Conservation (phyloP, 2,888 invertebrate species). For the Minunthozetes semirufus region DNA sequence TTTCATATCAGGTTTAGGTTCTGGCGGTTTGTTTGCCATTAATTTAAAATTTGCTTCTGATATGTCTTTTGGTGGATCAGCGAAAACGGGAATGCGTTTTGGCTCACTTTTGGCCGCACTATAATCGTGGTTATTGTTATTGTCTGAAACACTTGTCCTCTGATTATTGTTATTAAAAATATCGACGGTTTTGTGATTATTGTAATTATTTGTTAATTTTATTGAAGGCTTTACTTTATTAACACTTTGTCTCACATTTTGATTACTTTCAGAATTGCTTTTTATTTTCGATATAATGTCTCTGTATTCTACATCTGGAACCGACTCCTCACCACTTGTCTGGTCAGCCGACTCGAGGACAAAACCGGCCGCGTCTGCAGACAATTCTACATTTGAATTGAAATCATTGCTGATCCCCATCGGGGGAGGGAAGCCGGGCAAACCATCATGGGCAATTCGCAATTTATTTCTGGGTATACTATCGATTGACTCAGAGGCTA, state of each 20-base stretch:
- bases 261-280: background rate
- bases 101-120: background rate
- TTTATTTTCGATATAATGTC: background rate
- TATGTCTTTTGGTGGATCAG: background rate
- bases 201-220: background rate
- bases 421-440: slow-evolving; percentile 37
- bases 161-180: background rate
- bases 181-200: background rate
- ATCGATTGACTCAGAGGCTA: background rate
- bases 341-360: slow-evolving; percentile 8
- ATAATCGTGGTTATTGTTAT: background rate
- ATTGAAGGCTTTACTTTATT: background rate
- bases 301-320: background rate
- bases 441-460: slow-evolving; percentile 24
- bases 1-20: background rate
- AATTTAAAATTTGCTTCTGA: background rate
- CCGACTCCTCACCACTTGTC: background rate
- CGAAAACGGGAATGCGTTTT: background rate
- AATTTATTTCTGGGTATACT: background rate
- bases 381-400: slow-evolving; percentile 26
- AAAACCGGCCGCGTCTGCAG: slow-evolving; percentile 36
- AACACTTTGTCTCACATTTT: background rate
- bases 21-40: background rate
- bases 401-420: background rate
- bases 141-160: background rate